Percentiles rank a stretch among this genome's conserved stretches.
Conservation (phyloP, 2,113 vertebrate species). For the Colius striatus region DNA sequence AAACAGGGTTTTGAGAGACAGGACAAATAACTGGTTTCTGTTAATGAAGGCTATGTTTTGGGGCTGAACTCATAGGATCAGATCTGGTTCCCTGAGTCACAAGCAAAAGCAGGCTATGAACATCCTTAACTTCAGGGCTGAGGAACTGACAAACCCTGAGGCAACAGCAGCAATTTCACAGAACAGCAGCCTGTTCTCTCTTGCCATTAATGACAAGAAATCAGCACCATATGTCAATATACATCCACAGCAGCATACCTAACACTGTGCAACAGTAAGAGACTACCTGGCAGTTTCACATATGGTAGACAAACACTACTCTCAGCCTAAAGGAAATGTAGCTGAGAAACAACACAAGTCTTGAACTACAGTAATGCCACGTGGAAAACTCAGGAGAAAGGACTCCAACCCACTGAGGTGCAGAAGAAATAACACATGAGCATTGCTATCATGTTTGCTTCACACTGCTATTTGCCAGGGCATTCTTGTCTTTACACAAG, state of each 20-base stretch:
- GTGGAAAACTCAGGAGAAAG: background rate
- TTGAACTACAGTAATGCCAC: background rate
- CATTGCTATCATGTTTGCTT: background rate
- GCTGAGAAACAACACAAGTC: background rate
- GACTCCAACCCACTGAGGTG: background rate
- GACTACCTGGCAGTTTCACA: background rate
- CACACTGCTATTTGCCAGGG: background rate
- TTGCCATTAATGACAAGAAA: background rate
- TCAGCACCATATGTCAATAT: background rate
- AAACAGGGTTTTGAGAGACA: background rate
- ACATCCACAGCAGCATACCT: background rate
- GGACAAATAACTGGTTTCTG: background rate
- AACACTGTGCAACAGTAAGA: background rate
- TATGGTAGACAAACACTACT: background rate
- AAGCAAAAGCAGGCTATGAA: background rate
- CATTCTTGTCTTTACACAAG: background rate
- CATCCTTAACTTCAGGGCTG: background rate
- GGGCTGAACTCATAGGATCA: background rate
- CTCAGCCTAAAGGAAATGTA: background rate
- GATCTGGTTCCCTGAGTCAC: background rate
- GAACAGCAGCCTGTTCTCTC: background rate
- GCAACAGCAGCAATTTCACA: background rate
- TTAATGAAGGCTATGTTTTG: background rate
- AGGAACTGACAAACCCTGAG: constrained; percentile 7
- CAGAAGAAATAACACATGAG: background rate